Base-by-base conservation (phyloP, 92 coral and sea anemone genomes). In the Ricordea florida region DNA sequence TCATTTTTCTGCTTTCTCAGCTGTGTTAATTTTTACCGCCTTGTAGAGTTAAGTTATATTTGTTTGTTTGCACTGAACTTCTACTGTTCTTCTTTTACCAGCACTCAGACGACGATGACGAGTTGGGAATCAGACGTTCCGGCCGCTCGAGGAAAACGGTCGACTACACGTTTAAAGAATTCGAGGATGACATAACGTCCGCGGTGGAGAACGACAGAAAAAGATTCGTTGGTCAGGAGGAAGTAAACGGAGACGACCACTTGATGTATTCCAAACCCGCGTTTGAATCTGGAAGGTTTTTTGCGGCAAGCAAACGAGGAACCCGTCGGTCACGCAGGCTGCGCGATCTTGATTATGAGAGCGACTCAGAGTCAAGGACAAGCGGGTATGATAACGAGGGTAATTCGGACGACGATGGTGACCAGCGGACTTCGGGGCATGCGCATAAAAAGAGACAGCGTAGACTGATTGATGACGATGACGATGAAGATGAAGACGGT, bases 121-220 rank as follows among this genome's bases (percentile, higher is more conserved):
- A 80, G 2, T 56, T 71, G 32, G 69, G 61, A 10, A 87, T 87
- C 57, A 73, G 99, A 27, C 93, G 97, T 22, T 96, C 99, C 13
- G 93, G 96, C 11, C 87, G 99, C 33, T 81, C 93, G 9, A 82
- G 99, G 22, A 96, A 96, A 76, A 96, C 93, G 14, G 97, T 96
- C 43, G 99, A 96, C 80, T 96, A 96, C 69, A 96, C 99, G 2
- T 96, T 96, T 52, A 83, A 79, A 57, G 99, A 96, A 29, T 96
- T 96, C 41, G 99, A 96, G 53, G 97, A 96, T 17, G 99, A 96
- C 46, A 96, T 96, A 27, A 53, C 85, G 26, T 93, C 89, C 9
- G 99, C 97, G 31, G 99, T 96, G 3, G 92, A 91, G 32, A 66
- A 51, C 26, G 98, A 91, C 70, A 81, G 79, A 29, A 82, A 86